Base-by-base conservation (phyloP, 2,113 vertebrate genomes). In the Macrotus californicus region DNA sequence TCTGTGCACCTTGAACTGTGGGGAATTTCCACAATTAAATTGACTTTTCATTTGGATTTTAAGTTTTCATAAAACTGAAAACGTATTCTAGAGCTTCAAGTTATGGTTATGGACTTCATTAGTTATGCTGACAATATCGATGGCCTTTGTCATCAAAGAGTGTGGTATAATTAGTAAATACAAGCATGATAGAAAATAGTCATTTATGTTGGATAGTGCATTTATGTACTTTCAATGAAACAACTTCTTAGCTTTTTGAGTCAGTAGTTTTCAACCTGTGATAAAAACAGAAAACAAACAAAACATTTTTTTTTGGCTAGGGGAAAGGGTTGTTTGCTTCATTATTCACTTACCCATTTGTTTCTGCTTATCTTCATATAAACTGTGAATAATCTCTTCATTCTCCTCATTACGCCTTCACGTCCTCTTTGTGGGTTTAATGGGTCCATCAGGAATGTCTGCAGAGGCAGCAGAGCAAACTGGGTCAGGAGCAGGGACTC, bases 61-160 rank as follows among this genome's bases (percentile, higher is more conserved):
- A 21, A 46, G 48, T 56, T 86, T 91, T 94, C 52, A 81, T 34
- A 77, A 94, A 93, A 89, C 86, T 19, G 64, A 84, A 96, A 72
- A 86, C n/a, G 72, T 69, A 43, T 85, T 87, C 67, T 87, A 91
- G 95, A 50, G 48, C 13, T 73, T n/a, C n/a, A 70, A 0, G 48
- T 94, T 54, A 11, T 26, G n/a, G 75, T 18, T 14, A 31, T 61
- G 61, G 36, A 66, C 18, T 87, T 81, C 9, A 3, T 26, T 39
- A 73, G 64, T 43, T 82, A 15, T 7, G 1, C 5, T 36, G 67
- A 82, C 48, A 79, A 2, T 72, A 2, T 56, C 12, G 29, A 41
- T 81, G 88, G 48, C 50, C 24, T 80, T 76, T 83, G 43, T 70
- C 82, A 41, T 73, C 43, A 73, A 43, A 91, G 85, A 93, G 41